Evolutionary conservation across 2,797 vertebrate genomes (phyloP).

Genomic region (Arrhamphus sclerolepis): DNA sequence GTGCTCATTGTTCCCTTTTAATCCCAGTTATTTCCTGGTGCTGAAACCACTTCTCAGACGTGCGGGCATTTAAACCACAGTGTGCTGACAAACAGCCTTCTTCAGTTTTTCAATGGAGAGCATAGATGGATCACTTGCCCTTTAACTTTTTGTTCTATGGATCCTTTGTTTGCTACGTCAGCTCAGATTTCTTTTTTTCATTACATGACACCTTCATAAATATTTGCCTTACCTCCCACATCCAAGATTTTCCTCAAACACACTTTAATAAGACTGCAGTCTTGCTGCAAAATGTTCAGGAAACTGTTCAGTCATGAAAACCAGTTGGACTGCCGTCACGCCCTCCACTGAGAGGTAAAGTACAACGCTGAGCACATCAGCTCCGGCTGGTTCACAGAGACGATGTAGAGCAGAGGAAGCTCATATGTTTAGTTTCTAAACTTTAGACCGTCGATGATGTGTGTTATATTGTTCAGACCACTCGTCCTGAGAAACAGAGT

Average conservation of each 20-base stretch:
- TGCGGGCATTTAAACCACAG: background rate
- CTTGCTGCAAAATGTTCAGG: constrained; percentile 6
- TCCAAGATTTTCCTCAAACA: constrained; percentile 5
- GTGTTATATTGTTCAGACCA: constrained; percentile 36
- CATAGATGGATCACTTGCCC: constrained; percentile 5
- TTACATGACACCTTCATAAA: background rate
- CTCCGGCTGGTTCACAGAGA: constrained; percentile 36
- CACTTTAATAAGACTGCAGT: background rate
- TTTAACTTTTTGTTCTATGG: background rate
- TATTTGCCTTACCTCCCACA: constrained; percentile 1
- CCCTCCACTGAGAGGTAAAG: constrained; percentile 22
- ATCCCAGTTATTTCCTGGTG: constrained; percentile 18
- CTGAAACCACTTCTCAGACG: constrained; percentile 7
- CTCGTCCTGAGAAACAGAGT: constrained; percentile 32
- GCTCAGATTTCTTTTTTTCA: background rate
- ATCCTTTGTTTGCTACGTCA: background rate
- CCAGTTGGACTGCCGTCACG: background rate
- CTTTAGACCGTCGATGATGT: constrained; percentile 41
- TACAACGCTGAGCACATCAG: constrained; percentile 43
- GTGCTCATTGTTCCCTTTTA: constrained; percentile 60
- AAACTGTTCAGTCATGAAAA: background rate
- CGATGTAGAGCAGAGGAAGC: constrained; percentile 25
- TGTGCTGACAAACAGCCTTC: constrained; percentile 4
- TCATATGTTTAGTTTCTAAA: constrained; percentile 52
- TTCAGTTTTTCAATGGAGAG: constrained; percentile 5